Evolutionary conservation across 1,140 invertebrate genomes (phyloP).

Genomic region (Pectinophora gossypiella): DNA sequence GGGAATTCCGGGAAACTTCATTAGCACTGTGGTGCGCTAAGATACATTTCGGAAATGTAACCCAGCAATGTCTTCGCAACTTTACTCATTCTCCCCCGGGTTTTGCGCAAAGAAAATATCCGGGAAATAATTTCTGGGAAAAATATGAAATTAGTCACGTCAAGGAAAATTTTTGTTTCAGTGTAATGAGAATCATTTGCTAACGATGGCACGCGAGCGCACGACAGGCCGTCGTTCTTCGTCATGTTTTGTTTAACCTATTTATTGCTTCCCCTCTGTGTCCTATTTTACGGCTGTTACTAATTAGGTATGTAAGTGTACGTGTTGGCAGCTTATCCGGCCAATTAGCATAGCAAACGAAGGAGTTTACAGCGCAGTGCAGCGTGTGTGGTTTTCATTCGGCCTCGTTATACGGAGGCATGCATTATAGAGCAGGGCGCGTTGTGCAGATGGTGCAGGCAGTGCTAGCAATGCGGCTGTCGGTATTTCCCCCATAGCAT

Average conservation of each 20-base stretch:
- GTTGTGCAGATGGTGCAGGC: constrained; percentile 15
- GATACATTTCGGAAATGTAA: not conserved
- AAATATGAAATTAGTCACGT: not conserved
- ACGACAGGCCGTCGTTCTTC: not conserved
- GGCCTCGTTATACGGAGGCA: constrained; percentile 23
- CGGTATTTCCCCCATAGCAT: too few species aligned
- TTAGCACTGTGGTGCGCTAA: not conserved
- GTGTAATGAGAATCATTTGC: not conserved
- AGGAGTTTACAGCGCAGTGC: constrained; percentile 21
- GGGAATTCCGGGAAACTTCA: not conserved
- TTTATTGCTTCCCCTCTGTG: not conserved
- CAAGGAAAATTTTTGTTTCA: not conserved
- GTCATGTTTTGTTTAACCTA: not conserved
- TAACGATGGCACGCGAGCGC: not conserved
- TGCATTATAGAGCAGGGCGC: constrained; percentile 20
- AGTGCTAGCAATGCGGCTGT: constrained; percentile 14
- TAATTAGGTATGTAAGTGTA: constrained; percentile 17
- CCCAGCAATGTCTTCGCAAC: not conserved
- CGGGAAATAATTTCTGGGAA: not conserved
- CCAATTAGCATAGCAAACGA: constrained; percentile 41
- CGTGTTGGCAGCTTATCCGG: constrained; percentile 30
- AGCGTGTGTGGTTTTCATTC: constrained; percentile 24
- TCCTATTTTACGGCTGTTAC: constrained; percentile 10
- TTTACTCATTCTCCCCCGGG: not conserved
- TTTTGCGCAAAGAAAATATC: not conserved